Base-by-base conservation (phyloP, 2,113 vertebrate species). In the Tamias sibiricus region DNA sequence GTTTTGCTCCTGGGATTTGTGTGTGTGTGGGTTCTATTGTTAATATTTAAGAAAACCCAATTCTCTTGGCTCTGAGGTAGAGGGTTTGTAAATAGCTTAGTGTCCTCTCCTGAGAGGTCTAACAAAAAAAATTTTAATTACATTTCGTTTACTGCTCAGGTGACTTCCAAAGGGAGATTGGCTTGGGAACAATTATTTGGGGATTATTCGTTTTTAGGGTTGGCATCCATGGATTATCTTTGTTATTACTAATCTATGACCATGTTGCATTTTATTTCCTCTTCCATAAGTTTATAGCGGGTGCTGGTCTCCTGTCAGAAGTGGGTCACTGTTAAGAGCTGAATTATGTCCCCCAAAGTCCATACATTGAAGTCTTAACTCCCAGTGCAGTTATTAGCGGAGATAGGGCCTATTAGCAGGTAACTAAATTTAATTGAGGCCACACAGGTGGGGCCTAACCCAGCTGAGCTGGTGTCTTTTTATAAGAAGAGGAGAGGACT, bases 201-300 rank as follows among this genome's bases (percentile, higher is more conserved):
- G 92, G 54, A 85, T 91, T 85, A 87, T 87, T 97, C 68, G 7
- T 94, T 97, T 97, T 77, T 85, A 68, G 77, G 47, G 28, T 88
- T 66, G 54, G 28, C 80, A 26, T 64, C 54, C 47, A 40, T 54
- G 76, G 76, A 66, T 90, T 95, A 57, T 76, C 32, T n/a, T n/a
- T 94, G 84, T 92, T 54, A 64, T 88, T 59, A 17, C 35, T 92
- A 32, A 88, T 87, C 49, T 94, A 9, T 72, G 28, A 54, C 5
- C 52, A 6, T 30, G 40, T 49, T 93, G 37, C 5, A 1, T 92
- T 95, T 90, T 77, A 11, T 22, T 81, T 30, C 11, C 13, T 80
- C 13, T 52, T 5, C 82, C 86, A 32, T 4, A 57, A 6, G 44
- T 52, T 80, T 89, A 20, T 2, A 47, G 20, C 5, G 32, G 81